phyloP scores from a whole-genome alignment of 2,113 vertebrate species.

The Leuciscus idus region DNA sequence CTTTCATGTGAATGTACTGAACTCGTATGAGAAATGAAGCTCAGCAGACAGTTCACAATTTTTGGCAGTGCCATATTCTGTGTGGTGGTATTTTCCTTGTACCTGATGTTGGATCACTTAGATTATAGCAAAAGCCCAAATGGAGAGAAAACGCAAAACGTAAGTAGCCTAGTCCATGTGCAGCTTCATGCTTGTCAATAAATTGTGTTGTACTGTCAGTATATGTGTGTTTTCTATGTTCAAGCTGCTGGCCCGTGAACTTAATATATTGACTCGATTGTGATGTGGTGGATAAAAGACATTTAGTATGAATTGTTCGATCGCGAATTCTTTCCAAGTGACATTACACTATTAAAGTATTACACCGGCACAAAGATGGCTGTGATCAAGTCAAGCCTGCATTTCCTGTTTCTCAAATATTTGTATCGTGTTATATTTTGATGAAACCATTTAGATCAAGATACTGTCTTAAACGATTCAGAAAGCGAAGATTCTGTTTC shows the following conservation, averaged over 20 bases:
- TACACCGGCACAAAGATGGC: neutral
- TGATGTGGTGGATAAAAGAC: neutral
- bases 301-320: neutral
- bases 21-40: conserved; percentile 76
- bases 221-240: neutral
- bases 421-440: neutral
- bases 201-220: neutral
- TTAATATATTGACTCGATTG: neutral
- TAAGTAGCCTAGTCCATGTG: conserved; percentile 21
- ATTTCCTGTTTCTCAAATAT: neutral
- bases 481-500: neutral
- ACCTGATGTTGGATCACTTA: conserved; percentile 84
- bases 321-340: neutral
- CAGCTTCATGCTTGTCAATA: neutral
- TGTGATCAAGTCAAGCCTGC: neutral
- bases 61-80: conserved; percentile 85
- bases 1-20: conserved; percentile 4
- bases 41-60: conserved; percentile 84
- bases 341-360: neutral
- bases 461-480: neutral
- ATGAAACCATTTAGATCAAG: too few species aligned
- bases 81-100: conserved; percentile 84
- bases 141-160: conserved; percentile 60
- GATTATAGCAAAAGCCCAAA: conserved; percentile 75
- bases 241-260: neutral